Evolutionary conservation across 1,140 invertebrate species (phyloP).

Genomic region (Popillia japonica): DNA sequence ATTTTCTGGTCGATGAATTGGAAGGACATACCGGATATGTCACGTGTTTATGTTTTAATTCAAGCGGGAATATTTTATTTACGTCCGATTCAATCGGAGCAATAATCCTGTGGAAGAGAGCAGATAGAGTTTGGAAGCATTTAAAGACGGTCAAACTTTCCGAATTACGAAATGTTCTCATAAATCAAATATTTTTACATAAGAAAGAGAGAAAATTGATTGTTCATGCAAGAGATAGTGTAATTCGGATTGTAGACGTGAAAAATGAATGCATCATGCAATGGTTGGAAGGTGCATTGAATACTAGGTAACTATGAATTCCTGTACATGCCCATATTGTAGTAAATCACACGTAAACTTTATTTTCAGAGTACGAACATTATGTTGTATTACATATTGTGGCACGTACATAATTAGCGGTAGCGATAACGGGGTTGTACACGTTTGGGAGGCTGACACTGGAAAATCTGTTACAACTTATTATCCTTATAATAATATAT

Average conservation of each 20-base stretch:
- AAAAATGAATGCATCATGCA: conserved; percentile 47
- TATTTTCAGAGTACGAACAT: conserved; percentile 48
- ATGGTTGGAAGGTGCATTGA: conserved; percentile 48
- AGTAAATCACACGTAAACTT: conserved; percentile 22
- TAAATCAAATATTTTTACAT: conserved; percentile 56
- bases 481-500: conserved; percentile 40
- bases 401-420: conserved; percentile 45
- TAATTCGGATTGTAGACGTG: conserved; percentile 51
- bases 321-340: neutral
- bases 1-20: conserved; percentile 51
- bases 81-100: conserved; percentile 53
- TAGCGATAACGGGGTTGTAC: conserved; percentile 47
- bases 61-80: conserved; percentile 49
- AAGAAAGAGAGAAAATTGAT: conserved; percentile 50
- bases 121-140: conserved; percentile 39
- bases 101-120: conserved; percentile 54
- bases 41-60: conserved; percentile 53
- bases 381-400: conserved; percentile 47
- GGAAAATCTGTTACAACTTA: conserved; percentile 45
- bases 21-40: conserved; percentile 54
- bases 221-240: conserved; percentile 54
- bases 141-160: conserved; percentile 49
- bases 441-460: conserved; percentile 49
- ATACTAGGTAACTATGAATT: conserved; percentile 45
- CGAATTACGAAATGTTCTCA: conserved; percentile 52